Conservation (phyloP, 2,113 vertebrate species). For the Oncorhynchus mykiss region DNA sequence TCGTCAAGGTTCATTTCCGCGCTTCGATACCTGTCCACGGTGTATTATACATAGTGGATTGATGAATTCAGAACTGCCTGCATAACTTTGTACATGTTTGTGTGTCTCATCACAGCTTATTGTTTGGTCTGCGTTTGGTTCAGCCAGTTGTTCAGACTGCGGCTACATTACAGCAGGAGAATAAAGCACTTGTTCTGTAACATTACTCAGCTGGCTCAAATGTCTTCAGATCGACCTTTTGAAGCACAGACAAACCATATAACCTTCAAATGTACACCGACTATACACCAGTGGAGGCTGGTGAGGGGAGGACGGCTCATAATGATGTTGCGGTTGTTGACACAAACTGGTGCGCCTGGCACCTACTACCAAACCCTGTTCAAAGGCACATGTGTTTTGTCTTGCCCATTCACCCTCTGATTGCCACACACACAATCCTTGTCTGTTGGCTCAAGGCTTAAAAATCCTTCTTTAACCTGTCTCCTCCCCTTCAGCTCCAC, state of each 20-base stretch:
- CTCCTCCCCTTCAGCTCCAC: no score
- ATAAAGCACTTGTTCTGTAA: conserved; percentile 96
- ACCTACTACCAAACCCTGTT: no score
- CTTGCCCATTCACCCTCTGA: no score
- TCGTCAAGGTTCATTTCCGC: conserved; percentile 83
- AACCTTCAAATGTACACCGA: background rate
- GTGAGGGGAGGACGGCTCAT: no score
- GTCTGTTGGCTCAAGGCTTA: no score
- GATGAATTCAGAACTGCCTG: conserved; percentile 80
- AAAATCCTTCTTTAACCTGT: no score
- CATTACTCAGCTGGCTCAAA: conserved; percentile 19
- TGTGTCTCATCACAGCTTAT: conserved; percentile 84
- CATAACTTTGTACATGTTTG: conserved; percentile 90
- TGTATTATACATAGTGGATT: conserved; percentile 84
- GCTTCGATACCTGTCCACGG: conserved; percentile 80
- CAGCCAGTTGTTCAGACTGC: conserved; percentile 98
- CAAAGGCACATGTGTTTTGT: no score
- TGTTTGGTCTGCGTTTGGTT: conserved; percentile 85
- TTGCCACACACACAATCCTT: no score
- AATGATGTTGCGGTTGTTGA: no score
- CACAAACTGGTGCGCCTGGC: no score
- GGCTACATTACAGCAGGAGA: conserved; percentile 89
- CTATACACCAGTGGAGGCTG: no score
- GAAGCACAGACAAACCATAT: background rate
- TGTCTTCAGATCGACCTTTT: conserved; percentile 5